Base-by-base conservation (phyloP, 1,140 invertebrate genomes). In the Antheraea mylitta region DNA sequence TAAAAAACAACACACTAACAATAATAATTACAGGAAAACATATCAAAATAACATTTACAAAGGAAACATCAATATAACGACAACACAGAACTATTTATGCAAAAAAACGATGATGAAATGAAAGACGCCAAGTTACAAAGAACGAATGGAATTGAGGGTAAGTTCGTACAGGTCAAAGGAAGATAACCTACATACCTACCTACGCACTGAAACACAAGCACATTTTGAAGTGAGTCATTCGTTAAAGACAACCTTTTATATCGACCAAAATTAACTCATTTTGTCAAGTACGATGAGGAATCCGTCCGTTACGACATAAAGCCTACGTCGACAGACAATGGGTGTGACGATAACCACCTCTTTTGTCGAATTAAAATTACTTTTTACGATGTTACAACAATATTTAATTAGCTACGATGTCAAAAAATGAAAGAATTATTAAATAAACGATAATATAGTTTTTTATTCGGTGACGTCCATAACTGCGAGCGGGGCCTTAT, bases 381-480 rank as follows among this genome's bases (percentile, higher is more conserved):
- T n/a, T 1, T 53, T 6, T 16, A 13, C 45, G 16, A 11, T 53
- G 11, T 53, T 53, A 53, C 9, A 53, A 53, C 45, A 53, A 16
- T 53, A 53, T 53, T 22, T n/a, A 30, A 18, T 45, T 42, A 64
- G 66, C 18, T 65, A 68, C 22, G 58, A 68, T 38, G n/a, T 38
- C n/a, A 64, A 38, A 64, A 38, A n/a, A 18, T 9, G 36, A 68
- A 64, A 63, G 68, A 68, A 72, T 68, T 64, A 42, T 58, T 58
- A 60, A 61, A 48, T 73, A 70, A 74, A 77, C 74, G 68, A 80
- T 75, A 81, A 81, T 79, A 72, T 82, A 75, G 78, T 81, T 83
- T 72, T 76, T 83, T 82, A 79, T 71, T 77, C 22, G 77, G 70
- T 86, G 85, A 86, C 84, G 82, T 86, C 72, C 69, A 72, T 42